Evolutionary conservation across 1,140 invertebrate genomes (phyloP).

Genomic region (Drosophila punjabiensis): DNA sequence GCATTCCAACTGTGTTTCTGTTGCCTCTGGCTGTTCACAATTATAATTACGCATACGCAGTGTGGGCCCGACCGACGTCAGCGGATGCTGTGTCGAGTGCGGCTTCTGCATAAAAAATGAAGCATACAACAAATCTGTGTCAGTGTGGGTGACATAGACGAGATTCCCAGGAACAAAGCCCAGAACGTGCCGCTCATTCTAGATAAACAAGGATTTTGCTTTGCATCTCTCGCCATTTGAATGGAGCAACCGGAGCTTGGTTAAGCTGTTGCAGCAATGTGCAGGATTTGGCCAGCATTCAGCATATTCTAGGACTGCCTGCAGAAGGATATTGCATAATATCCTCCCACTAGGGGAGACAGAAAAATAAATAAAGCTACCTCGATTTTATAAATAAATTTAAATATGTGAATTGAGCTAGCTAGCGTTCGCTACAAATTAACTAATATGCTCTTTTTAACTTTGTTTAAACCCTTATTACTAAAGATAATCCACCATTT

Average conservation of each 20-base stretch:
- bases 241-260: slow-evolving; percentile 20
- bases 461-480: neutral
- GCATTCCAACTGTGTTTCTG: slow-evolving; percentile 1
- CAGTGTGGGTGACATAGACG: slow-evolving; percentile 12
- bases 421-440: too few relatives aligned
- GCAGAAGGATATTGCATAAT: slow-evolving; percentile 5
- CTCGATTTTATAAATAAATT: neutral
- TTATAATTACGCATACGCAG: slow-evolving; percentile 80
- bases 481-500: neutral
- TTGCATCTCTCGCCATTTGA: slow-evolving; percentile 12
- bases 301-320: neutral
- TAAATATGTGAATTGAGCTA: neutral
- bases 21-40: slow-evolving; percentile 47
- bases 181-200: slow-evolving; percentile 2
- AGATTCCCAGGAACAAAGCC: slow-evolving; percentile 26
- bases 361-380: neutral
- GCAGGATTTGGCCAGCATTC: neutral
- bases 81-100: slow-evolving; percentile 57
- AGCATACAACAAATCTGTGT: slow-evolving; percentile 33
- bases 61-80: slow-evolving; percentile 36
- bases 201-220: slow-evolving; percentile 38
- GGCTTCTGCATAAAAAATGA: slow-evolving; percentile 59
- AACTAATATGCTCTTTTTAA: too few relatives aligned
- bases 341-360: neutral
- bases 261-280: neutral